Base-by-base conservation (phyloP, 2,113 vertebrate genomes). In the Fukomys damarensis region DNA sequence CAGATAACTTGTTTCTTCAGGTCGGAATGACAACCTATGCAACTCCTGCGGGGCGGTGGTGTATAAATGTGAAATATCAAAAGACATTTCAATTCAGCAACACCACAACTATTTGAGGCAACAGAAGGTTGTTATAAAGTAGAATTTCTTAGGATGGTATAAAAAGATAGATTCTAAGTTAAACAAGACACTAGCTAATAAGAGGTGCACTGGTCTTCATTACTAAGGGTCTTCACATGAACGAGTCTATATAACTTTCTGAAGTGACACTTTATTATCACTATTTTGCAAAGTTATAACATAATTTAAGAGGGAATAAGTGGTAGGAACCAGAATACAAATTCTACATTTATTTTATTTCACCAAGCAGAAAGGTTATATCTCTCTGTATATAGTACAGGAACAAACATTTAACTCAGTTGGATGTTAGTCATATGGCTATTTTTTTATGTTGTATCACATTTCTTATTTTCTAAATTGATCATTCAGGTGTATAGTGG, bases 391-490 rank as follows among this genome's bases (percentile, higher is more conserved):
- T 68, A 80, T 70, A 95, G 63, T 12, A 20, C 59, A 76, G 11
- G 93, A 84, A n/a, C 3, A 88, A 86, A 7, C 17, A 86, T 70
- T 87, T 76, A 58, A 70, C 70, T 89, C 17, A 88, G n/a, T 70
- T 61, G 22, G 79, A 96, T 88, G 52, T 65, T 81, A 77, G 32
- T 83, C 17, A 85, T 68, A 52, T 86, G 70, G 16, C 20, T 74
- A 9, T 72, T 94, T 93, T 79, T 14, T 89, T 28, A 38, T 79
- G 7, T 46, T 85, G 1, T 49, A 41, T 20, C 35, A 84, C 35
- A 46, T 89, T 83, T 93, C 22, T 79, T 92, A 86, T 91, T 68
- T 96, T 96, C 86, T 28, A 90, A 85, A 65, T 87, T 70, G 35
- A 59, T 93, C 7, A 58, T 72, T 43, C 1, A n/a, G 38, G 14